These are phyloP conservation scores for Caenorhabditis afra DNA, from an alignment of 2,888 invertebrate species.

Conservation along the genomic window DNA sequence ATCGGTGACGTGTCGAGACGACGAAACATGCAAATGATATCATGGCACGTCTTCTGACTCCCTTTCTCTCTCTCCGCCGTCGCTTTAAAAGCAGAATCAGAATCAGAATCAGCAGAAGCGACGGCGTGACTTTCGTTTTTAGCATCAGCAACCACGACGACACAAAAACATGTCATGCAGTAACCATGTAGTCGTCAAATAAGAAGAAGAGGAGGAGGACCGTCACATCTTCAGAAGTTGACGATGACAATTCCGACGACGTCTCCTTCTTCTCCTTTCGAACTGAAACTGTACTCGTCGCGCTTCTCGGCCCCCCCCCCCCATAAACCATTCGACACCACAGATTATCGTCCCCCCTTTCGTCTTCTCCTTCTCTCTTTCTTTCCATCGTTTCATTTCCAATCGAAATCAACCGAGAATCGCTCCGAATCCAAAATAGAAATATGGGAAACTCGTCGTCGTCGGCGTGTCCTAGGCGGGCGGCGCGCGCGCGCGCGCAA, in stretches of 20 bases:
- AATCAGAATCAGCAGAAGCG: not conserved
- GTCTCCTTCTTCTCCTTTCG: constrained; percentile 4
- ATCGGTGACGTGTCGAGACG: not conserved
- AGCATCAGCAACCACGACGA: not conserved
- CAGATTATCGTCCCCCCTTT: constrained; percentile 10
- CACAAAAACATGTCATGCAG: not conserved
- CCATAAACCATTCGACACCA: constrained; percentile 46
- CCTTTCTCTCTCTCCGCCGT: too few relatives aligned
- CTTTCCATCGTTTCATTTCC: constrained; percentile 29
- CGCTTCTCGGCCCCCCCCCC: not conserved
- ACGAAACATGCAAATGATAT: constrained; percentile 3
- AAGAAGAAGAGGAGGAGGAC: too few relatives aligned
- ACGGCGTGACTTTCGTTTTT: not conserved
- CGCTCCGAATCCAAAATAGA: constrained; percentile 54
- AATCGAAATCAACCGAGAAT: constrained; percentile 39
- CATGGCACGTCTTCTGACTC: too few relatives aligned
- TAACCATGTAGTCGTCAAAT: constrained; percentile 1
- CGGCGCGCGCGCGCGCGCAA: not conserved
- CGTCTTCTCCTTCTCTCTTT: constrained; percentile 1
- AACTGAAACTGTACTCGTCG: not conserved
- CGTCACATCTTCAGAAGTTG: too few relatives aligned
- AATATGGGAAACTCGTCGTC: constrained; percentile 23
- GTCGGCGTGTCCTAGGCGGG: constrained; percentile 1
- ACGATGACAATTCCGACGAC: too few relatives aligned
- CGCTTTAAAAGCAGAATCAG: too few relatives aligned